A percentile compares a stretch with the other conserved stretches of the same genome.
Conservation (phyloP, 2,113 vertebrate genomes). For the Vombatus ursinus region DNA sequence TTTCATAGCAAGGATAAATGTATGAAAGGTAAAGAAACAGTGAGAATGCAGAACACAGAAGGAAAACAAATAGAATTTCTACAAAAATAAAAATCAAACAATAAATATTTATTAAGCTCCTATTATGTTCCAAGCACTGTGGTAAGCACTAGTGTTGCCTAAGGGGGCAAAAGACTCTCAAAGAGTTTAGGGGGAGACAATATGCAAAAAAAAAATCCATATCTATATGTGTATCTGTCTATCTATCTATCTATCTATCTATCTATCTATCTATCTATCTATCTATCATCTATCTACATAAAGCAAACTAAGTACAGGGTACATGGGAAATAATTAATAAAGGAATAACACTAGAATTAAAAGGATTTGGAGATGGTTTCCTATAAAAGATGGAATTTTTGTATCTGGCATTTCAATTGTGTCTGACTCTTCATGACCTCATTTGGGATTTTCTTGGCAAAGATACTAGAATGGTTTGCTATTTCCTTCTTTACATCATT, state of each 20-base stretch:
- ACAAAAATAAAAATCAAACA: constrained; percentile 7
- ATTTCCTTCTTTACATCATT: neutral
- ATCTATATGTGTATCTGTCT: too few relatives aligned
- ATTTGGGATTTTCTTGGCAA: neutral
- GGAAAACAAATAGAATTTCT: constrained; percentile 10
- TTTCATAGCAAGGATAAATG: constrained; percentile 1
- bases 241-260: too few relatives aligned
- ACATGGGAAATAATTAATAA: too few relatives aligned
- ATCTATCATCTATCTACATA: too few relatives aligned
- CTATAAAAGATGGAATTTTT: neutral
- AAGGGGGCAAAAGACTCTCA: neutral
- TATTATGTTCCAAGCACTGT: neutral
- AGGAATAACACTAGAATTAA: neutral
- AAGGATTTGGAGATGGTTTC: neutral
- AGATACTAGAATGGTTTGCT: neutral
- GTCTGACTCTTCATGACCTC: neutral
- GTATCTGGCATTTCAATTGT: neutral
- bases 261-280: too few relatives aligned
- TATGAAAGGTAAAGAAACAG: neutral
- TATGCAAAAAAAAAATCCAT: neutral
- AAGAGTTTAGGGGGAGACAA: neutral
- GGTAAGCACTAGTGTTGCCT: neutral
- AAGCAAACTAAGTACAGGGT: too few relatives aligned
- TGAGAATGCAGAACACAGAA: neutral
- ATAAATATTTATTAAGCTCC: neutral